These are phyloP conservation scores for Pygmarrhopalites habei DNA, from an alignment of 1,140 invertebrate genomes.

Conservation along the genomic window DNA sequence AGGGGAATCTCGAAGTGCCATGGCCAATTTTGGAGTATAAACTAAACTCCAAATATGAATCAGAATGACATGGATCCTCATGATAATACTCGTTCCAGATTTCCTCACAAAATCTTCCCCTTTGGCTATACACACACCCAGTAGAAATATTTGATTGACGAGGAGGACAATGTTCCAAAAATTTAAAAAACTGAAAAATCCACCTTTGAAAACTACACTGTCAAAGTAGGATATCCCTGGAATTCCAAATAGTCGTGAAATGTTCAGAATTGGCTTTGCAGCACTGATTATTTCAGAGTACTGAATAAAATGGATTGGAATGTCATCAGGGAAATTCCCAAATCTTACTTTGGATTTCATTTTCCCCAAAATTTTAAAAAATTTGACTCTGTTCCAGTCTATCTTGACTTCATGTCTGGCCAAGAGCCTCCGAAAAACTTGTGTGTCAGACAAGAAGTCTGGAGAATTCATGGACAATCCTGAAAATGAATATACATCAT, in stretches of 20 bases:
- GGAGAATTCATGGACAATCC: too few relatives aligned
- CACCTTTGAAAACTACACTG: constrained; percentile 22
- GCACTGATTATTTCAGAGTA: constrained; percentile 34
- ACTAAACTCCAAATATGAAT: constrained; percentile 32
- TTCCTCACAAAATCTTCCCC: constrained; percentile 33
- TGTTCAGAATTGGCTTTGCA: constrained; percentile 31
- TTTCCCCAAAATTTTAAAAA: too few relatives aligned
- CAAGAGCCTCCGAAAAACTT: too few relatives aligned
- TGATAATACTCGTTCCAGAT: constrained; percentile 26
- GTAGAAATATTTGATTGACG: constrained; percentile 26
- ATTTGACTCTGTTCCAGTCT: too few relatives aligned
- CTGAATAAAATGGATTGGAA: constrained; percentile 33
- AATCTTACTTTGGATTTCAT: constrained; percentile 12
- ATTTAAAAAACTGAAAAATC: constrained; percentile 24
- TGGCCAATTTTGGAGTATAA: constrained; percentile 18
- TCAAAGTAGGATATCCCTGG: constrained; percentile 29
- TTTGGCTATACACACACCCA: constrained; percentile 6
- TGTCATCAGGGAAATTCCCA: constrained; percentile 31
- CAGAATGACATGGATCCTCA: constrained; percentile 34
- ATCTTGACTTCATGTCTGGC: too few relatives aligned
- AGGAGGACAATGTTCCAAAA: constrained; percentile 27
- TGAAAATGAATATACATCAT: too few relatives aligned
- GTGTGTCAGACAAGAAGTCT: too few relatives aligned
- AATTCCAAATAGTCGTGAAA: constrained; percentile 32
- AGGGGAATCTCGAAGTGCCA: constrained; percentile 18